phyloP scores from a whole-genome alignment of 2,113 vertebrate genomes.

The Callaeas wilsoni region DNA sequence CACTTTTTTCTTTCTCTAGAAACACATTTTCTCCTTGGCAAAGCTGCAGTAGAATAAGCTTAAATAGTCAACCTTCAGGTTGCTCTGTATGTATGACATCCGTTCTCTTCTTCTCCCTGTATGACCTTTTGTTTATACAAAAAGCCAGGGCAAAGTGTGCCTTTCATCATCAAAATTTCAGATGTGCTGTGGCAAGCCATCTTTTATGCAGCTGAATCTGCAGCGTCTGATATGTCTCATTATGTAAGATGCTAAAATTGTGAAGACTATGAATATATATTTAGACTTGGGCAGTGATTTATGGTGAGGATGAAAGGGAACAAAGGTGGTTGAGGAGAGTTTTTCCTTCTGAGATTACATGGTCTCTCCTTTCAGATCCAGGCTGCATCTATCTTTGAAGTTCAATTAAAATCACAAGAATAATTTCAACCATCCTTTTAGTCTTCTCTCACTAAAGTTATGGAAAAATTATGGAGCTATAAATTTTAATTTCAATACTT shows the following conservation, averaged over 20 bases:
- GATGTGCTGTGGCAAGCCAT: not conserved
- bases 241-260: constrained; percentile 45
- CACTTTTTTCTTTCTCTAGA: not conserved
- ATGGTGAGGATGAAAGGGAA: not conserved
- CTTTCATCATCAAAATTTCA: constrained; percentile 2
- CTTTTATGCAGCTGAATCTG: constrained; percentile 14
- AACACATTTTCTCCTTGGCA: not conserved
- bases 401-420: not conserved
- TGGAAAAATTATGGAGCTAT: not conserved
- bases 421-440: not conserved
- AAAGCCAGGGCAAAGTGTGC: not conserved
- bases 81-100: not conserved
- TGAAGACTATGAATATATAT: not conserved
- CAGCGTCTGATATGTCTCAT: not conserved
- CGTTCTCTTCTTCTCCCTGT: not conserved
- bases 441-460: not conserved
- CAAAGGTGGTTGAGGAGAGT: not conserved
- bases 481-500: not conserved
- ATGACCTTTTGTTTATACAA: not conserved
- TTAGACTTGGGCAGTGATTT: constrained; percentile 1
- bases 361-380: not conserved
- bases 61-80: not conserved
- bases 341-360: not conserved
- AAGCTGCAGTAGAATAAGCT: not conserved
- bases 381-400: not conserved